A percentile compares a stretch with the other conserved stretches of the same genome.
These are phyloP conservation scores for Eulemur mongoz DNA, from an alignment of 2,797 vertebrate species.

Conservation along the genomic window DNA sequence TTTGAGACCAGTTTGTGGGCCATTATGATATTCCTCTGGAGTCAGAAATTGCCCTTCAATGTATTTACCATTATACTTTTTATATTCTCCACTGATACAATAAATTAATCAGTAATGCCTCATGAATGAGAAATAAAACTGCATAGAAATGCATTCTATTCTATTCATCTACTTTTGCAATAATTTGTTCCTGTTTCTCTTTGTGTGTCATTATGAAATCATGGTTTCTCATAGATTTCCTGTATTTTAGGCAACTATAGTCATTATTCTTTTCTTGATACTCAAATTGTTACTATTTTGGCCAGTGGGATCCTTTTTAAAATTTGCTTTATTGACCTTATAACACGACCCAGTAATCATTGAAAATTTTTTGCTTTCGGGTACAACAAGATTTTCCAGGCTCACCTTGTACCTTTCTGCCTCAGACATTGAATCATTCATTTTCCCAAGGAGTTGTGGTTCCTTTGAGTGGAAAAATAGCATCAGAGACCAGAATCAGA, in stretches of 20 bases:
- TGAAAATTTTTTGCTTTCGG: slow-evolving; percentile 40
- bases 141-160: slow-evolving; percentile 19
- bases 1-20: neutral
- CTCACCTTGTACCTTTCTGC: neutral
- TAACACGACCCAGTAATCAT: slow-evolving; percentile 1
- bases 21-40: neutral
- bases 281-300: slow-evolving; percentile 27
- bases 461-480: slow-evolving; percentile 14
- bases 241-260: neutral
- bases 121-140: slow-evolving; percentile 28
- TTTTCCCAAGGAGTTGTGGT: neutral
- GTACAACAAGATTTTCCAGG: neutral
- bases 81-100: slow-evolving; percentile 4
- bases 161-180: slow-evolving; percentile 36
- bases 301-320: neutral
- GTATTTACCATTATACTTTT: slow-evolving; percentile 39
- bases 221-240: neutral
- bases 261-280: neutral
- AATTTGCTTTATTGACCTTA: neutral
- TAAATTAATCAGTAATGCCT: slow-evolving; percentile 17
- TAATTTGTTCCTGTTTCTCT: neutral
- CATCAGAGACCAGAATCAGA: slow-evolving; percentile 5
- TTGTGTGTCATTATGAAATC: neutral
- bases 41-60: slow-evolving; percentile 2
- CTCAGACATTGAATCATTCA: neutral